Conservation (phyloP, 1,140 invertebrate genomes). For the Drosophila punjabiensis region DNA sequence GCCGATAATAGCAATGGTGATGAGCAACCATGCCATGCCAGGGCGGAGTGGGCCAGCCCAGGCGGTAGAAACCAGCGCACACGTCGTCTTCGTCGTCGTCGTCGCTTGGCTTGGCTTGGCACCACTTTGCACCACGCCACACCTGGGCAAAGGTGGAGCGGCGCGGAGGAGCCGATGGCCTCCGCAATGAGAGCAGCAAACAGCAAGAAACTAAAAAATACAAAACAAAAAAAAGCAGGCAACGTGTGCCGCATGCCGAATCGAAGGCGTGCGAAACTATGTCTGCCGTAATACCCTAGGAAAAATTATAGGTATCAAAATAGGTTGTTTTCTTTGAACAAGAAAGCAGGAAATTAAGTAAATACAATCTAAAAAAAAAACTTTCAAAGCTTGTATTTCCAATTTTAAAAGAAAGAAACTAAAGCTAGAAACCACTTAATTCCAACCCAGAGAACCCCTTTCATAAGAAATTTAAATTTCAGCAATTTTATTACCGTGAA, state of each 20-base stretch:
- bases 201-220: conserved; percentile 27
- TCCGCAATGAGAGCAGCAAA: conserved; percentile 70
- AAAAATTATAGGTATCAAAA: conserved; percentile 1
- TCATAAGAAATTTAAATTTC: conserved; percentile 8
- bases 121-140: conserved; percentile 32
- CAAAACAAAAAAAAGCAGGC: conserved; percentile 10
- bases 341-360: neutral
- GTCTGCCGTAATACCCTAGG: conserved; percentile 40
- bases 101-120: conserved; percentile 25
- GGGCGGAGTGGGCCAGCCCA: conserved; percentile 36
- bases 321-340: neutral
- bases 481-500: conserved; percentile 1
- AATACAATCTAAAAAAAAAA: neutral
- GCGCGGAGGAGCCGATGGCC: conserved; percentile 46
- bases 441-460: neutral
- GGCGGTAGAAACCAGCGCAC: conserved; percentile 44
- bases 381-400: neutral
- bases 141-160: conserved; percentile 49
- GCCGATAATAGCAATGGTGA: conserved; percentile 30
- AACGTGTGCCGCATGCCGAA: conserved; percentile 77
- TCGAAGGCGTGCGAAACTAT: conserved; percentile 79
- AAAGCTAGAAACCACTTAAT: neutral
- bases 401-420: neutral
- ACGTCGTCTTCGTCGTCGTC: conserved; percentile 28
- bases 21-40: conserved; percentile 27